phyloP scores from a whole-genome alignment of 2,888 invertebrate genomes.

The Xestobium rufovillosum region DNA sequence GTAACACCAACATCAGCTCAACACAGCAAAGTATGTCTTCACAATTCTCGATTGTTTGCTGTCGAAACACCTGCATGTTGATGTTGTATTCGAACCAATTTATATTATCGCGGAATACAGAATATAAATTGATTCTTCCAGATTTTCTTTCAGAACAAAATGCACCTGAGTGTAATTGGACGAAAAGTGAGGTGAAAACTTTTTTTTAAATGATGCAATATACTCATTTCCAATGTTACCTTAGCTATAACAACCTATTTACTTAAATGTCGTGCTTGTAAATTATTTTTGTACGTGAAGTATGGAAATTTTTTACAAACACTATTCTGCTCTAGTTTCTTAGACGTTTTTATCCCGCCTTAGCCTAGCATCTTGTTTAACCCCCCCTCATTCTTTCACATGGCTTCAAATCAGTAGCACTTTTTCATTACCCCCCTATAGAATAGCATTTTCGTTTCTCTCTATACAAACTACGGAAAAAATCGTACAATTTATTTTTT shows the following conservation, averaged over 20 bases:
- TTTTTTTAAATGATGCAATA: conserved; percentile 29
- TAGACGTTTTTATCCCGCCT: no score
- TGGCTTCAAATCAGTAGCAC: no score
- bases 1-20: conserved; percentile 52
- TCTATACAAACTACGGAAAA: no score
- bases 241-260: conserved; percentile 36
- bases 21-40: conserved; percentile 66
- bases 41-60: background rate
- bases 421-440: no score
- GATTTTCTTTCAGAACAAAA: conserved; percentile 34
- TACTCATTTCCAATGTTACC: conserved; percentile 47
- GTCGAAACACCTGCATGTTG: conserved; percentile 31
- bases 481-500: no score
- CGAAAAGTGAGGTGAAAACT: conserved; percentile 29
- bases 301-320: conserved; percentile 1
- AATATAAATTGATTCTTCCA: conserved; percentile 20
- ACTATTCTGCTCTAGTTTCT: conserved; percentile 16
- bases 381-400: no score
- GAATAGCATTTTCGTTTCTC: no score
- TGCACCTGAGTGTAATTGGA: conserved; percentile 28
- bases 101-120: conserved; percentile 22
- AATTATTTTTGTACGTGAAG: background rate
- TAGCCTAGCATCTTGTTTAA: no score
- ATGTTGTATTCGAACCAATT: conserved; percentile 34
- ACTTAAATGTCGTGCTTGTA: conserved; percentile 21